These are phyloP conservation scores for Actenoides lindsayi DNA, from an alignment of 2,113 vertebrate genomes.

Conservation along the genomic window DNA sequence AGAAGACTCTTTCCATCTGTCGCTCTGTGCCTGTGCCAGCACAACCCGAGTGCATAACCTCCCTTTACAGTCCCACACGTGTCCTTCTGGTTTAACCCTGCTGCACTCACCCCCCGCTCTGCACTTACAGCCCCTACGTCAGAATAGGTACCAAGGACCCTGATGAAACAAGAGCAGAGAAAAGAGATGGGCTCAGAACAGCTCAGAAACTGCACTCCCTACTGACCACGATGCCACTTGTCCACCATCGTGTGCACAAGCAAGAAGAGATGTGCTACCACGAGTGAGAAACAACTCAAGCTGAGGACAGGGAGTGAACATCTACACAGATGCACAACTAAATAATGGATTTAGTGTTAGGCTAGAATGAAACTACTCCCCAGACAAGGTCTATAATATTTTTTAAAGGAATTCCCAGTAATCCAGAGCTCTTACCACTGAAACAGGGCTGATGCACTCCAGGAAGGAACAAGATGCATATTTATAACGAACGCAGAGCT, in stretches of 20 bases:
- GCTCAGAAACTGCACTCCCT: background rate
- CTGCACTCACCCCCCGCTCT: background rate
- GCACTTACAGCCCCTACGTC: background rate
- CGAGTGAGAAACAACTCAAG: background rate
- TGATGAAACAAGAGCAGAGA: background rate
- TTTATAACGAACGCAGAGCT: background rate
- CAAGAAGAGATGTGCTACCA: background rate
- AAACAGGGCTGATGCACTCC: background rate
- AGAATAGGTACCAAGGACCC: background rate
- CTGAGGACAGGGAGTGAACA: background rate
- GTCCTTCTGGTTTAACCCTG: background rate
- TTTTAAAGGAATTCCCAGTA: background rate
- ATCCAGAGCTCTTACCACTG: background rate
- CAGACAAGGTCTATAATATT: background rate
- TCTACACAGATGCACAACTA: background rate
- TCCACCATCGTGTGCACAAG: rapidly evolving
- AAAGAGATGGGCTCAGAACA: background rate
- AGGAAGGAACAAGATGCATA: background rate
- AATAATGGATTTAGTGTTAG: background rate
- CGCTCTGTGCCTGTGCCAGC: background rate
- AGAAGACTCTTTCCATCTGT: background rate
- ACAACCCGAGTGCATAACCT: background rate
- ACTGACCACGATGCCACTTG: rapidly evolving
- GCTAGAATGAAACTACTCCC: background rate
- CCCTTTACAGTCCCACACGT: background rate